These are phyloP conservation scores for Chloroceryle inda DNA, from an alignment of 2,797 vertebrate species.

Conservation along the genomic window DNA sequence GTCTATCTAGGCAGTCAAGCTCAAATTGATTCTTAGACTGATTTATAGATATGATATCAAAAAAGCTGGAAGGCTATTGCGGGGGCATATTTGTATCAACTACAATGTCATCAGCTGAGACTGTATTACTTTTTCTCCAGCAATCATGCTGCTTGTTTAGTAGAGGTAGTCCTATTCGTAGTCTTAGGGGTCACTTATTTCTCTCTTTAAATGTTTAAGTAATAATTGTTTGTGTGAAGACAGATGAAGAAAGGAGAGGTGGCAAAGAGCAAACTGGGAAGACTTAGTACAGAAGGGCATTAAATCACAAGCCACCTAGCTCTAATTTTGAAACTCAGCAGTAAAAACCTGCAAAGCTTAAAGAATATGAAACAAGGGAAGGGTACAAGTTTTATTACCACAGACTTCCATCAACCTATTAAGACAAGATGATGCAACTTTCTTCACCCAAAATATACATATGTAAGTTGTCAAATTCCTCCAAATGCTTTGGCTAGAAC, in stretches of 20 bases:
- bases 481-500: neutral
- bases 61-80: slow-evolving; percentile 44
- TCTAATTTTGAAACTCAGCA: neutral
- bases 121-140: neutral
- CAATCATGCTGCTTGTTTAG: slow-evolving; percentile 8
- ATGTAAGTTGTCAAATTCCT: neutral
- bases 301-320: neutral
- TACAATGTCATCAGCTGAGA: slow-evolving; percentile 34
- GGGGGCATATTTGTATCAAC: slow-evolving; percentile 47
- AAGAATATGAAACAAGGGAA: neutral
- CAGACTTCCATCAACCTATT: neutral
- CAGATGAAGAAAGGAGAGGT: neutral
- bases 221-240: neutral
- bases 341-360: neutral
- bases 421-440: neutral
- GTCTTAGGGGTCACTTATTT: neutral
- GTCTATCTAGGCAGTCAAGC: slow-evolving; percentile 55
- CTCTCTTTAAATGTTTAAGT: slow-evolving; percentile 21
- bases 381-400: neutral
- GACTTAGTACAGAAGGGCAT: neutral
- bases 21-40: slow-evolving; percentile 58
- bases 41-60: slow-evolving; percentile 61
- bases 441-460: neutral
- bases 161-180: slow-evolving; percentile 2
- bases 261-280: neutral